Base-by-base conservation (phyloP, 2,797 vertebrate species). In the Etheostoma perlongum region DNA sequence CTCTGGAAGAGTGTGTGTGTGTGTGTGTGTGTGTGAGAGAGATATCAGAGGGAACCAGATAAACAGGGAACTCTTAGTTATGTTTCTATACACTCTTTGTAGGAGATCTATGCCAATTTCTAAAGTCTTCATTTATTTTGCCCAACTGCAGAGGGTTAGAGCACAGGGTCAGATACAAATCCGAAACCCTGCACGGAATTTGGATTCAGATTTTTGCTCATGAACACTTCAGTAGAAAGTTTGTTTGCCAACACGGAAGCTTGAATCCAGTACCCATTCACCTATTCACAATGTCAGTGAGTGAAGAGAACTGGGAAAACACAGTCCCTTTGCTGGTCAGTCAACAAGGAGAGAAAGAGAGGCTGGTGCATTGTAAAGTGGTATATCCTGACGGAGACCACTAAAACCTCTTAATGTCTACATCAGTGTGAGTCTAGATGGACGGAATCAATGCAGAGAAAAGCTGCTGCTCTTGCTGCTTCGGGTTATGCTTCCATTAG, bases 401-500 rank as follows among this genome's bases (percentile, higher is more conserved):
- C 58, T 78, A 55, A 80, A 90, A 71, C 72, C 81, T 88, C 78
- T 85, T 90, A 89, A 85, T 49, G 83, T 85, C 67, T 13, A 19
- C 64, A 53, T 59, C n/a, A 64, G 57, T 36, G 72, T 66, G 66
- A 69, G 83, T 84, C 74, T 85, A 79, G 86, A 81, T 67, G 64
- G 70, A 73, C 65, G 67, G 79, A 91, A 93, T 94, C 91, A 91
- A 93, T 93, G 90, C 70, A 46, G 83, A 76, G 74, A 70, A 82
- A 88, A 89, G 67, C 81, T 72, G 90, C 88, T 81, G 85, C 88
- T 82, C 85, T 83, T 79, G 84, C 80, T 90, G 83, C 83, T 78
- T 78, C 7, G 85, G 84, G 80, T 78, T 86, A 23, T 25, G 75
- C 88, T 44, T 92, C 91, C 94, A 94, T 93, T 93, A 94, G 93